phyloP scores from a whole-genome alignment of 2,797 vertebrate species.

The Hapalemur alaotrensis region DNA sequence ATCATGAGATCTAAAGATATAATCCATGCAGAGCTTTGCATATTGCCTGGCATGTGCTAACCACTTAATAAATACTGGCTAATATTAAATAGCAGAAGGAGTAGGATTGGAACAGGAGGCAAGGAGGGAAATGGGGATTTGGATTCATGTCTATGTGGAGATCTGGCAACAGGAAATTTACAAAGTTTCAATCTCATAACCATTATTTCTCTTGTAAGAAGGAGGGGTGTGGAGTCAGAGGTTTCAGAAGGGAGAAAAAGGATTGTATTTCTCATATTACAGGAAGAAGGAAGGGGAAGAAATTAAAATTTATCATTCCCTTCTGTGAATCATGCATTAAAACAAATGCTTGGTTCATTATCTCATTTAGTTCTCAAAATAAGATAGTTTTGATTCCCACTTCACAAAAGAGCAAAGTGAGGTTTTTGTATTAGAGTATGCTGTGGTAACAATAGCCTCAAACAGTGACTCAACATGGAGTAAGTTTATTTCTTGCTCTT shows the following conservation, averaged over 20 bases:
- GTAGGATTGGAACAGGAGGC: neutral
- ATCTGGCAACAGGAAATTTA: neutral
- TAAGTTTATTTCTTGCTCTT: neutral
- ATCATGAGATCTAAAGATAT: neutral
- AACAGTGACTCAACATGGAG: neutral
- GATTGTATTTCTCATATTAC: neutral
- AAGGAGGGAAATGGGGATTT: neutral
- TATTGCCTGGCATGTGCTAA: neutral
- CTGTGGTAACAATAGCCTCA: neutral
- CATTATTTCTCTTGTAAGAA: neutral
- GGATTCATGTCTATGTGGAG: neutral
- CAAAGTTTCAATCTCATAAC: neutral
- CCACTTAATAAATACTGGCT: neutral
- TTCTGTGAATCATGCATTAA: neutral
- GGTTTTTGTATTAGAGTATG: neutral
- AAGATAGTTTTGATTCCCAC: neutral
- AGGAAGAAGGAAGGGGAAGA: neutral
- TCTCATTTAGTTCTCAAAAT: neutral
- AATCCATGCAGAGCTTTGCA: neutral
- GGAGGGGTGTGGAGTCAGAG: neutral
- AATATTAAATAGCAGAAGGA: neutral
- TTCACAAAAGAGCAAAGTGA: neutral
- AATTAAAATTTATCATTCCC: neutral
- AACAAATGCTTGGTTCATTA: neutral
- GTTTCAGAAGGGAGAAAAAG: neutral